Percentiles rank a stretch among this genome's conserved stretches.
These are phyloP conservation scores for Xiphophorus maculatus DNA, from an alignment of 2,113 vertebrate species.

Conservation along the genomic window DNA sequence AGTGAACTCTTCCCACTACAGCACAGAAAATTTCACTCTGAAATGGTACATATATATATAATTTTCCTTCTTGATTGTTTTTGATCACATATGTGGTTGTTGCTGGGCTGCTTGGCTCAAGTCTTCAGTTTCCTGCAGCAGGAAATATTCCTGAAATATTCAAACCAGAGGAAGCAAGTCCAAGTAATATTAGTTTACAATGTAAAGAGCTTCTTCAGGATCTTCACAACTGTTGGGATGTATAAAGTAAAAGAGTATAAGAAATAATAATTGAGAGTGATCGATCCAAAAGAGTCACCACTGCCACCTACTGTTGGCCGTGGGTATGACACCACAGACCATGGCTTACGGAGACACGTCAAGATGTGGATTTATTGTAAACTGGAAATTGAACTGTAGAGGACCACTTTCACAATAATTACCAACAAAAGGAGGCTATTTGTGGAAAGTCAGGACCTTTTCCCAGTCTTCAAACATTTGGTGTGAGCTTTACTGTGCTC, in stretches of 20 bases:
- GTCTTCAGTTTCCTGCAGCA: not conserved
- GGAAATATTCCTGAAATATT: not conserved
- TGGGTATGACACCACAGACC: not conserved
- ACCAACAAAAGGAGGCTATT: too few species aligned
- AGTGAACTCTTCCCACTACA: conserved; percentile 63
- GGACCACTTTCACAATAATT: too few species aligned
- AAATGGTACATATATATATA: not conserved
- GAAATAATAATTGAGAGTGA: not conserved
- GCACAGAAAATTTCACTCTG: conserved; percentile 25
- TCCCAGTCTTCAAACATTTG: too few species aligned
- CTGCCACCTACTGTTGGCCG: conserved; percentile 48
- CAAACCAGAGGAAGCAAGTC: not conserved
- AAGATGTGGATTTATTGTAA: conserved; percentile 1
- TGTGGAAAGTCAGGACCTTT: too few species aligned
- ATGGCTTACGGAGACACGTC: conserved; percentile 18
- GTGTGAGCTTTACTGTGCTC: too few species aligned
- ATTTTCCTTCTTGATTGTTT: not conserved
- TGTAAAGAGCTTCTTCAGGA: not conserved
- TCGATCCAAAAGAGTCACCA: conserved; percentile 35
- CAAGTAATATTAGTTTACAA: not conserved
- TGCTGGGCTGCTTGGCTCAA: not conserved
- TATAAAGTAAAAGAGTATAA: conserved; percentile 1
- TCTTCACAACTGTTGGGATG: not conserved
- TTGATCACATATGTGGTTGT: not conserved
- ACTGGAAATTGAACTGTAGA: conserved; percentile 27